phyloP scores from a whole-genome alignment of 2,797 vertebrate genomes.

The Acrocephalus scirpaceus region DNA sequence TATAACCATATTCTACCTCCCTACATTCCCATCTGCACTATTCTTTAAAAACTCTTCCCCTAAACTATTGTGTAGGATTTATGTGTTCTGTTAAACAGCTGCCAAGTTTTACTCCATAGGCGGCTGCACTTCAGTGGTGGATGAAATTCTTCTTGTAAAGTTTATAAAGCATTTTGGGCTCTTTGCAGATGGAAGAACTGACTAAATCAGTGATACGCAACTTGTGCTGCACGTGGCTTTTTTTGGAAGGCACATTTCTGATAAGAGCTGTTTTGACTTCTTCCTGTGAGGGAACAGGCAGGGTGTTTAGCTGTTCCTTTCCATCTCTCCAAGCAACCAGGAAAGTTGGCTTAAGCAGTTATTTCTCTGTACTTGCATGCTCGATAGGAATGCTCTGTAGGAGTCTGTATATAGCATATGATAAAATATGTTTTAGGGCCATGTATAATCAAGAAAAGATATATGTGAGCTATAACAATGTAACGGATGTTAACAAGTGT shows the following conservation, averaged over 20 bases:
- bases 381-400: background rate
- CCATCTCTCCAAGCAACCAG: constrained; percentile 57
- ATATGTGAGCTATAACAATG: background rate
- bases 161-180: constrained; percentile 59
- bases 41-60: constrained; percentile 59
- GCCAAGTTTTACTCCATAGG: constrained; percentile 55
- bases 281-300: constrained; percentile 64
- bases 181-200: constrained; percentile 66
- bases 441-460: constrained; percentile 1
- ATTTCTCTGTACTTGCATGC: constrained; percentile 25
- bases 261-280: constrained; percentile 65
- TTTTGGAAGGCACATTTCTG: constrained; percentile 63
- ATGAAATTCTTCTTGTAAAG: constrained; percentile 55
- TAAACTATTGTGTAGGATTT: constrained; percentile 66
- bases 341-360: constrained; percentile 49
- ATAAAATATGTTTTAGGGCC: constrained; percentile 6
- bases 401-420: constrained; percentile 27
- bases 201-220: constrained; percentile 59
- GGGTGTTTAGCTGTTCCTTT: constrained; percentile 61
- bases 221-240: constrained; percentile 63
- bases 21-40: constrained; percentile 57
- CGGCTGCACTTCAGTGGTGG: constrained; percentile 47
- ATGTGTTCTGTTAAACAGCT: constrained; percentile 57
- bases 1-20: constrained; percentile 40
- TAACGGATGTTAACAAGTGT: background rate